Conservation (phyloP, 2,888 invertebrate genomes). For the Ptychoptera albimana region DNA sequence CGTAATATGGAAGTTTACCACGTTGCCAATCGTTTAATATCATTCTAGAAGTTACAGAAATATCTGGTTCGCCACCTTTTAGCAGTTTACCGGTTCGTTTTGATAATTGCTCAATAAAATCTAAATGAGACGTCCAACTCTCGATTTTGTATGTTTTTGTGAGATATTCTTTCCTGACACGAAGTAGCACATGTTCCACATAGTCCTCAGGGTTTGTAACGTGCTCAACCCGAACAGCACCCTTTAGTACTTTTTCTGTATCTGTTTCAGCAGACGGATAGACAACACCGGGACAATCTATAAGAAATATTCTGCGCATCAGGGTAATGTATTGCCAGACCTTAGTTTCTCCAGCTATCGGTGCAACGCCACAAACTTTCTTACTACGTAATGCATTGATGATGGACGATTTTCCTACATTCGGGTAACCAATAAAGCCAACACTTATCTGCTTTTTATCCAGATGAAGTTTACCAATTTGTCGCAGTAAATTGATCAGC, state of each 20-base stretch:
- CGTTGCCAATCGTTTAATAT: slow-evolving; percentile 98
- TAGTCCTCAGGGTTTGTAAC: slow-evolving; percentile 92
- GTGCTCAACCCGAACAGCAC: slow-evolving; percentile 92
- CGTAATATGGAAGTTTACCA: slow-evolving; percentile 91
- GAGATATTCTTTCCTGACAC: slow-evolving; percentile 81
- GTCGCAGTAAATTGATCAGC: slow-evolving; percentile 85
- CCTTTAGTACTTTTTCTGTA: slow-evolving; percentile 87
- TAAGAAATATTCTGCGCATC: slow-evolving; percentile 91
- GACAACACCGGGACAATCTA: slow-evolving; percentile 98
- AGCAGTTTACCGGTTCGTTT: slow-evolving; percentile 73
- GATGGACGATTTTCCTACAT: slow-evolving; percentile 96
- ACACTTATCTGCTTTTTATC: slow-evolving; percentile 99
- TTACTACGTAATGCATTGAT: slow-evolving; percentile 92
- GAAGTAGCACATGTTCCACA: slow-evolving; percentile 66
- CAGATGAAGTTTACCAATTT: slow-evolving; percentile 85
- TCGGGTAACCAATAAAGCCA: slow-evolving; percentile 97
- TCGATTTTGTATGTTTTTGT: slow-evolving; percentile 76
- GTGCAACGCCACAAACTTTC: slow-evolving; percentile 97
- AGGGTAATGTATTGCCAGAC: slow-evolving; percentile 99
- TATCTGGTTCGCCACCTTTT: slow-evolving; percentile 95
- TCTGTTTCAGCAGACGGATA: slow-evolving; percentile 95
- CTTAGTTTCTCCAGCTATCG: slow-evolving; percentile 94
- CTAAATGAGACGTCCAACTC: slow-evolving; percentile 62
- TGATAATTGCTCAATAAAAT: slow-evolving; percentile 87
- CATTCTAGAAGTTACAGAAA: slow-evolving; percentile 78